phyloP scores from a whole-genome alignment of 2,113 vertebrate species.

The Anoplopoma fimbria region DNA sequence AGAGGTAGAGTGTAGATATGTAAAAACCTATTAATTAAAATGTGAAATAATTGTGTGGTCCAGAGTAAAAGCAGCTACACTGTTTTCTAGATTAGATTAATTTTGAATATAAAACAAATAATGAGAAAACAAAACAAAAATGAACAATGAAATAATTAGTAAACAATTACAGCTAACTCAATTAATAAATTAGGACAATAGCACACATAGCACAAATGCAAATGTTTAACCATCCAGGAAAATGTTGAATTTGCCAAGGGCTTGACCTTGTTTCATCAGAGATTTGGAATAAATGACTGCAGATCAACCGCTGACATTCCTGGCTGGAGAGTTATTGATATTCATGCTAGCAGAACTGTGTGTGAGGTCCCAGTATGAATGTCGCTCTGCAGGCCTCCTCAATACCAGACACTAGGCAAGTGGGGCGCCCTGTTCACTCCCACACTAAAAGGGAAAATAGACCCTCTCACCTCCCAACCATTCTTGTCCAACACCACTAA shows the following conservation, averaged over 20 bases:
- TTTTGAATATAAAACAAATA: background rate
- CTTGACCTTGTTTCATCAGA: constrained; percentile 44
- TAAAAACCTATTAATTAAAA: background rate
- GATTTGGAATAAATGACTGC: constrained; percentile 51
- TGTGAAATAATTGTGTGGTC: background rate
- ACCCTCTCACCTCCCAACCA: constrained; percentile 2
- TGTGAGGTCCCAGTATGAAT: constrained; percentile 42
- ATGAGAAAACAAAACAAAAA: background rate
- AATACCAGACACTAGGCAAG: constrained; percentile 19
- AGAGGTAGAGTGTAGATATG: too few relatives aligned
- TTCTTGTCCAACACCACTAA: constrained; percentile 7
- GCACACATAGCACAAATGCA: constrained; percentile 8
- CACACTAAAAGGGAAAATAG: constrained; percentile 24
- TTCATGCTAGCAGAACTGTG: constrained; percentile 57
- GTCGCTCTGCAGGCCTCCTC: constrained; percentile 49
- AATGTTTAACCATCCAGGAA: constrained; percentile 3
- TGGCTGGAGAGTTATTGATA: constrained; percentile 63
- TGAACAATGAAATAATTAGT: background rate
- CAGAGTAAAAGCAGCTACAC: background rate
- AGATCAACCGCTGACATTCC: constrained; percentile 47
- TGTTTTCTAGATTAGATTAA: background rate
- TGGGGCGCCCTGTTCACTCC: constrained; percentile 29
- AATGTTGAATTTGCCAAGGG: constrained; percentile 20
- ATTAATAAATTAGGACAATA: background rate
- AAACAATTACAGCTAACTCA: background rate